Evolutionary conservation across 1,140 invertebrate genomes (phyloP).

Genomic region (Lasioglossum baleicum): DNA sequence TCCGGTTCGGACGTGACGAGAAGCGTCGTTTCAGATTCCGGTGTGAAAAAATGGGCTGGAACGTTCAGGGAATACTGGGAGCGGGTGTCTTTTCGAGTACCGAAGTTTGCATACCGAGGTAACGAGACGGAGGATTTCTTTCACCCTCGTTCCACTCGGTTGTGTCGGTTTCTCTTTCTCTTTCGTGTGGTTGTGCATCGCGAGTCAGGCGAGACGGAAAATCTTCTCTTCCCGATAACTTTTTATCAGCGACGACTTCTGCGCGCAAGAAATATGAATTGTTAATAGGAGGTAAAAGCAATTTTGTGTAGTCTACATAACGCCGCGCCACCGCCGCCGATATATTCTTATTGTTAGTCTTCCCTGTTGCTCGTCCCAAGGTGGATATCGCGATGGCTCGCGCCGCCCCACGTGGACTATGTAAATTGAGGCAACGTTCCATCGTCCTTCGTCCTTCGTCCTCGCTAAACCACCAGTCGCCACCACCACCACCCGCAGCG

Average conservation of each 20-base stretch:
- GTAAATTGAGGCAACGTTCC: constrained; percentile 65
- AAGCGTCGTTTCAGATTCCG: neutral
- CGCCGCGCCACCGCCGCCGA: constrained; percentile 55
- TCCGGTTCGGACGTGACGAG: too few relatives aligned
- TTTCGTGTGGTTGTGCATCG: neutral
- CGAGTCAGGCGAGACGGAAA: constrained; percentile 32
- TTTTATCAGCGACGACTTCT: constrained; percentile 74
- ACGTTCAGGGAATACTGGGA: neutral
- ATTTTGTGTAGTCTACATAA: constrained; percentile 79
- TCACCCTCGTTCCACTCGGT: too few relatives aligned
- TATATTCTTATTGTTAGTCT: constrained; percentile 74
- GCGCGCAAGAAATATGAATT: constrained; percentile 79
- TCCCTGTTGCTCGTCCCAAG: constrained; percentile 44
- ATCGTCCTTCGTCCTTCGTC: constrained; percentile 40
- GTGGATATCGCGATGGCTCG: constrained; percentile 5
- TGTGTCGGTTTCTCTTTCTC: neutral
- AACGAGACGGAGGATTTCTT: neutral
- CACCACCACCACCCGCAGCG: neutral
- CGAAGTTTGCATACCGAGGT: neutral
- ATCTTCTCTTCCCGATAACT: constrained; percentile 73
- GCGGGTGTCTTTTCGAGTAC: neutral
- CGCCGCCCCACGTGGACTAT: constrained; percentile 63
- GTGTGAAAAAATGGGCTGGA: neutral
- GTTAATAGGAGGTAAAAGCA: constrained; percentile 79
- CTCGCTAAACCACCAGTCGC: constrained; percentile 18